phyloP scores from a whole-genome alignment of 2,797 vertebrate species.

The Rhodeus uyekii region DNA sequence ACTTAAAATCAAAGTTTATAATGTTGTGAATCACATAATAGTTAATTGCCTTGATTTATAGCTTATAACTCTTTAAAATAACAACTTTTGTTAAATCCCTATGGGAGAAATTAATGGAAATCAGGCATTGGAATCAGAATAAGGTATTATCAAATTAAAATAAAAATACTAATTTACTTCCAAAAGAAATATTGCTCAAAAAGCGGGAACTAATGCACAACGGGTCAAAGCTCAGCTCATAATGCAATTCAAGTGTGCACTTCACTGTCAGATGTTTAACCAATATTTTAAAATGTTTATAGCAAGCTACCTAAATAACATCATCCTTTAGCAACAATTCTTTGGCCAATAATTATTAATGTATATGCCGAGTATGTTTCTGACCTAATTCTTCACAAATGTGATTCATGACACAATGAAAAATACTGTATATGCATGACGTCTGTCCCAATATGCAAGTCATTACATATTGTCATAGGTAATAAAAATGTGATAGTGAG shows the following conservation, averaged over 20 bases:
- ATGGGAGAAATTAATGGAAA: background rate
- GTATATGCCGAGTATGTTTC: conserved; percentile 13
- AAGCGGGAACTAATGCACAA: background rate
- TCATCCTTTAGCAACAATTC: background rate
- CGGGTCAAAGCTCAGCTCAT: background rate
- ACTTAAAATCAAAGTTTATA: background rate
- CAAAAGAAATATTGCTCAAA: background rate
- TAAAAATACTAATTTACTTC: too few species aligned
- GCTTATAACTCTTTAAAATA: background rate
- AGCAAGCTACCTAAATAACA: background rate
- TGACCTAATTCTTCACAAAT: background rate
- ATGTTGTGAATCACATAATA: background rate
- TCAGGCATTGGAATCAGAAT: too few species aligned
- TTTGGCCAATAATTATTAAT: too few species aligned
- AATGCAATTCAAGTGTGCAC: background rate
- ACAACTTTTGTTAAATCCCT: background rate
- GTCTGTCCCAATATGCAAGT: conserved; percentile 16
- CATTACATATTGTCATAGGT: conserved; percentile 23
- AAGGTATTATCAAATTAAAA: too few species aligned
- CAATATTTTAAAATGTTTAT: background rate
- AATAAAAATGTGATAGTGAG: background rate
- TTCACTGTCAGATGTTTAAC: background rate
- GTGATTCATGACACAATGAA: conserved; percentile 1
- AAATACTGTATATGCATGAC: background rate
- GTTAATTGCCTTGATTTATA: background rate